Evolutionary conservation across 1,140 invertebrate genomes (phyloP).

Genomic region (Plectrocnemia conspersa): DNA sequence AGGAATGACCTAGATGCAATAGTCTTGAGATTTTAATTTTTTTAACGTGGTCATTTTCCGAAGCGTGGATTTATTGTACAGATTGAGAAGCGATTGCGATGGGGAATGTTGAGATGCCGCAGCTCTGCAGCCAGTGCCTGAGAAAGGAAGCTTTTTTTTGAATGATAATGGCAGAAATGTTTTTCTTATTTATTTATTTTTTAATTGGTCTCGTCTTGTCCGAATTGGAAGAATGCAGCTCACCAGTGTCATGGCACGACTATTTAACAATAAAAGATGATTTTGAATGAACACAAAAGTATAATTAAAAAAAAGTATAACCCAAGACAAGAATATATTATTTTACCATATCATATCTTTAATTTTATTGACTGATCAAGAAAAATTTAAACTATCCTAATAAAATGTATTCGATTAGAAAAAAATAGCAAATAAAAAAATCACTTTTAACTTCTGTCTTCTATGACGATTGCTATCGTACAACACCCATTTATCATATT

Average conservation of each 20-base stretch:
- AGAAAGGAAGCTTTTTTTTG: no score
- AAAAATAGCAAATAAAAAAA: slow-evolving; percentile 1
- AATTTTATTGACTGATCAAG: no score
- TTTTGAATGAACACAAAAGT: neutral
- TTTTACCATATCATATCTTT: no score
- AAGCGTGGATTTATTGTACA: slow-evolving; percentile 12
- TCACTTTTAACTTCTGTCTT: no score
- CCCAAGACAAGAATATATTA: no score
- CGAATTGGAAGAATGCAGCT: slow-evolving; percentile 12
- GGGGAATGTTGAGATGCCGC: no score
- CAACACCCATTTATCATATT: no score
- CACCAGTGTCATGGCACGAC: slow-evolving; percentile 15
- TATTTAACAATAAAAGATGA: slow-evolving; percentile 15
- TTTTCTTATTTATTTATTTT: slow-evolving; percentile 14
- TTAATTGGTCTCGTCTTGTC: slow-evolving; percentile 13
- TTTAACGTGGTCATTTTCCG: neutral
- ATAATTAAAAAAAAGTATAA: slow-evolving; percentile 5
- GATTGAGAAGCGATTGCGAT: slow-evolving; percentile 10
- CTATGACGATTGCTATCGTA: no score
- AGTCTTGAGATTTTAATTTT: neutral
- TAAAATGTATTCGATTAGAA: no score
- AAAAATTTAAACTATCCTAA: no score
- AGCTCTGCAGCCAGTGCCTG: no score
- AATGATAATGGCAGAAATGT: slow-evolving; percentile 18
- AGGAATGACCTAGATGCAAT: neutral